phyloP scores from a whole-genome alignment of 2,888 invertebrate genomes.

The Cerastoderma edule region DNA sequence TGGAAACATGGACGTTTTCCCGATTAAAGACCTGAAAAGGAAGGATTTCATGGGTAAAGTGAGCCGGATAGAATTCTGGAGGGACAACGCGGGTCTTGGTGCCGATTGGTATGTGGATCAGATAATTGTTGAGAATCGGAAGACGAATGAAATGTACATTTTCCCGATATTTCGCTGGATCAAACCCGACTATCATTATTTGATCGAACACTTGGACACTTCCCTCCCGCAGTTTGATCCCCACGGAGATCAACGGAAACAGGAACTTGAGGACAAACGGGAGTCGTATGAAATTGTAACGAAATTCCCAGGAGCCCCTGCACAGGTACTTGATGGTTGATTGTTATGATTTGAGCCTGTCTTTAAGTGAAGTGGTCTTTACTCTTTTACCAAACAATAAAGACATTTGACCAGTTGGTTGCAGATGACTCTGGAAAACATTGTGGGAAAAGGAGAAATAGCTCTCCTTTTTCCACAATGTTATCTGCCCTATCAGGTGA shows the following conservation, averaged over 20 bases:
- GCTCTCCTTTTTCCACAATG: no score
- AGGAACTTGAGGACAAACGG: slow-evolving; percentile 81
- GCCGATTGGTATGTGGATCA: slow-evolving; percentile 83
- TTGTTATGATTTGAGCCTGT: no score
- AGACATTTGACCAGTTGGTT: no score
- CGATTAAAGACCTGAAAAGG: slow-evolving; percentile 55
- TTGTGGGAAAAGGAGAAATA: no score
- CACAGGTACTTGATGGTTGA: slow-evolving; percentile 74
- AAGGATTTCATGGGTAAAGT: slow-evolving; percentile 65
- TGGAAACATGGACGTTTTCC: slow-evolving; percentile 81
- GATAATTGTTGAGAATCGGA: slow-evolving; percentile 74
- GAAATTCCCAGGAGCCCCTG: slow-evolving; percentile 66
- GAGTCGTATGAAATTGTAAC: slow-evolving; percentile 70
- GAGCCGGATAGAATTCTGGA: slow-evolving; percentile 81
- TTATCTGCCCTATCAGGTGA: no score
- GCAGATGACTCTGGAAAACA: no score
- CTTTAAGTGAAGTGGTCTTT: no score
- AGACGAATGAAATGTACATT: slow-evolving; percentile 68
- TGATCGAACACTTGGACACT: slow-evolving; percentile 82
- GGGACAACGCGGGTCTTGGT: slow-evolving; percentile 81
- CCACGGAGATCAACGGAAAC: slow-evolving; percentile 77
- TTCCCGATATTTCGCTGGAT: slow-evolving; percentile 84
- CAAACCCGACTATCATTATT: slow-evolving; percentile 79
- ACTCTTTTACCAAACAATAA: no score
- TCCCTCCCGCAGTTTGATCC: slow-evolving; percentile 83